Evolutionary conservation across 2,797 vertebrate species (phyloP).

Genomic region (Streptopelia turtur): DNA sequence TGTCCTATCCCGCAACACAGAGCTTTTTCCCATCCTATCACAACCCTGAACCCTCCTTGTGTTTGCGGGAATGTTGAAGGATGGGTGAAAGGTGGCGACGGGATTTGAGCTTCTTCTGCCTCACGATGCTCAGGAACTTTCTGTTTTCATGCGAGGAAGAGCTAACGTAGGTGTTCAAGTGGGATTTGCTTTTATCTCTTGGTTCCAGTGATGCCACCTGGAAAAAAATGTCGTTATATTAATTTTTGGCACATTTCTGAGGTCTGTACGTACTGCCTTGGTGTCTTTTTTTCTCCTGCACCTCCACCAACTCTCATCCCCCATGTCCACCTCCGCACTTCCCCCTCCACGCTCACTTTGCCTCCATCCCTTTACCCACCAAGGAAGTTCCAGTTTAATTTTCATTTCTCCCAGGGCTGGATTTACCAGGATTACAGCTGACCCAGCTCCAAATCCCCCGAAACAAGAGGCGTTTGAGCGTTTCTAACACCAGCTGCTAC

Average conservation of each 20-base stretch:
- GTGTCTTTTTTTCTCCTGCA: background rate
- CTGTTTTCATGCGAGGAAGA: rapidly evolving
- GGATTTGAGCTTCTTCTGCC: background rate
- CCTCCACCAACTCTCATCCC: background rate
- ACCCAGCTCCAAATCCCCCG: background rate
- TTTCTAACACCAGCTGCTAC: background rate
- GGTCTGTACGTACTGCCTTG: background rate
- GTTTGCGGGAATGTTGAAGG: rapidly evolving
- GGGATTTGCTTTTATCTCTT: background rate
- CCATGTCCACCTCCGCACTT: background rate
- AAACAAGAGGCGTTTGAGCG: too few relatives aligned
- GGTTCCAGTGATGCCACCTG: background rate
- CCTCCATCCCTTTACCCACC: background rate
- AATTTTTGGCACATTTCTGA: rapidly evolving
- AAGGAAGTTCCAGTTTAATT: background rate
- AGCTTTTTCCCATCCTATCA: background rate
- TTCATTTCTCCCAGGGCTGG: background rate
- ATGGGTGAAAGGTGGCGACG: rapidly evolving
- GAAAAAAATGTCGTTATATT: rapidly evolving
- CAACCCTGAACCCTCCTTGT: rapidly evolving
- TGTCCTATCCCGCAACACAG: rapidly evolving
- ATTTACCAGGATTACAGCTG: background rate
- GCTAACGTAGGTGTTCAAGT: background rate
- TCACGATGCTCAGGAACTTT: background rate
- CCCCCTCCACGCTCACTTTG: background rate